Conservation (phyloP, 53 echinoderm and acorn worm species). For the Crossaster papposus region DNA sequence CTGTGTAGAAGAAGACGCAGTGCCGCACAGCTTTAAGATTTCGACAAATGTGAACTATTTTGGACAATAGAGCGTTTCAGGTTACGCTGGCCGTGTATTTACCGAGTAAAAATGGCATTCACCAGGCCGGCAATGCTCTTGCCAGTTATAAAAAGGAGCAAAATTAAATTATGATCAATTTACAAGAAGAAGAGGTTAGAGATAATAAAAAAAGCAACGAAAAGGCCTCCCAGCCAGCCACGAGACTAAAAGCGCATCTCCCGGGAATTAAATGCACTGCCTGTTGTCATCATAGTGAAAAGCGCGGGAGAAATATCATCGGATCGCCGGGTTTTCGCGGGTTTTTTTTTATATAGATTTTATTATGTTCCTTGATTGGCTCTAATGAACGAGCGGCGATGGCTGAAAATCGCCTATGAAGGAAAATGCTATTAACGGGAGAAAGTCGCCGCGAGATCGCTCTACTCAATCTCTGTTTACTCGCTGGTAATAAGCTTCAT, state of each 20-base stretch:
- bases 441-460: not conserved
- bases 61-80: constrained; percentile 20
- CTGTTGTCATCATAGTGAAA: constrained; percentile 26
- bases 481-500: constrained; percentile 40
- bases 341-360: not conserved
- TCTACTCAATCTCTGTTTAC: constrained; percentile 27
- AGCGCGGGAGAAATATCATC: constrained; percentile 11
- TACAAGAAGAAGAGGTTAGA: constrained; percentile 20
- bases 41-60: not conserved
- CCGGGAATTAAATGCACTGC: constrained; percentile 5
- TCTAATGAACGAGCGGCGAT: constrained; percentile 36
- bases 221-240: not conserved
- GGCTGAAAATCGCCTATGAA: constrained; percentile 1
- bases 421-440: constrained; percentile 38
- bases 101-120: constrained; percentile 47
- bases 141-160: not conserved
- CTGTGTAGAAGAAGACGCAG: not conserved
- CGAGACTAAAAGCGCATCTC: constrained; percentile 5
- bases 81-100: constrained; percentile 12
- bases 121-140: constrained; percentile 19
- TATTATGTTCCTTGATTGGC: constrained; percentile 6
- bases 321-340: constrained; percentile 21
- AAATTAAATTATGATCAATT: constrained; percentile 62
- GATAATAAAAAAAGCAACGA: not conserved
- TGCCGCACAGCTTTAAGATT: not conserved